Base-by-base conservation (phyloP, 2,888 invertebrate species). In the Idaea biselata region DNA sequence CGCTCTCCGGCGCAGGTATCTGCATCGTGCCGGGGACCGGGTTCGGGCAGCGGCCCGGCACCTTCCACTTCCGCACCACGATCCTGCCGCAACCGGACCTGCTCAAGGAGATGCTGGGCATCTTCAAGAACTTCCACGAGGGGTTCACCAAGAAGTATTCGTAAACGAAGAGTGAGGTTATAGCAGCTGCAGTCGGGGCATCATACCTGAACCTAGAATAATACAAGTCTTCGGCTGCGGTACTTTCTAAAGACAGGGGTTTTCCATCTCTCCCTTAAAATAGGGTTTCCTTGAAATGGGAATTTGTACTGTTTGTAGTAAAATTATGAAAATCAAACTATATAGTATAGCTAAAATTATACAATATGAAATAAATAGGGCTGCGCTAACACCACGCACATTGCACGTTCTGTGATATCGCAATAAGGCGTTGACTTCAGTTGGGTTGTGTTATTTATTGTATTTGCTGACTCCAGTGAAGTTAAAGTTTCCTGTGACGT, bases 21-120 rank as follows among this genome's bases (percentile, higher is more conserved):
- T 99, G 99, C 92, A 95, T 99, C 61, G 98, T 97, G 33, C 95
- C 98, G 16, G 99, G 99, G 58, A 95, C 96, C 66, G 99, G 99
- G 31, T 99, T 99, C 88, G 99, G 99, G 0, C 99, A 99, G 89
- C 92, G 91, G 66, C 96, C 97, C 0, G 98, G 98, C 72, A 99
- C 99, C 0, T 97, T 94, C 91, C 99, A 99, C 91, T 99, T 99
- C 94, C 94, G 95, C 70, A 98, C 98, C 72, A 99, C 99, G 56
- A 99, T 99, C 87, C 91, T 99, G 78, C 99, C 99, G 14, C 97
- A 97, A 81, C 95, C 97, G 0, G 96, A 95, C 0, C 94, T 96
- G 78, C 81, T 99, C 60, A 94, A 95, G 80, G 89, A 93, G 8
- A 98, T 99, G 97, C 93, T 99, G 81, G 93, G 95, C 61, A 94